Conservation (phyloP, 2,888 invertebrate species). For the Euzetes globulus region DNA sequence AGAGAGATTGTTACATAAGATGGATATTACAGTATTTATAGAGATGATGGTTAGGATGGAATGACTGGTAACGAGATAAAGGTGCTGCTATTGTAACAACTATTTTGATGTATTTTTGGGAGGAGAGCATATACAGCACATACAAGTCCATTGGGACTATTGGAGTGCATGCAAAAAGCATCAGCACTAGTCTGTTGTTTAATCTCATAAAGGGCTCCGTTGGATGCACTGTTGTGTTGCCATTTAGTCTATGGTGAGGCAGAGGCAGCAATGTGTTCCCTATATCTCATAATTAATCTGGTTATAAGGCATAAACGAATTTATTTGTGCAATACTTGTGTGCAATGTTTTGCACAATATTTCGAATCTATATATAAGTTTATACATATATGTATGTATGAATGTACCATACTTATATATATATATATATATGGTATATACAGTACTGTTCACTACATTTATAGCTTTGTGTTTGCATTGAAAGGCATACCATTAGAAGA, state of each 20-base stretch:
- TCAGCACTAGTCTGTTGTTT: slow-evolving; percentile 10
- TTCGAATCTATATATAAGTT: slow-evolving; percentile 23
- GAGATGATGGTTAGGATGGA: slow-evolving; percentile 14
- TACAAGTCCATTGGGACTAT: slow-evolving; percentile 7
- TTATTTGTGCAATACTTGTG: slow-evolving; percentile 21
- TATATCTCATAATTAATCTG: slow-evolving; percentile 26
- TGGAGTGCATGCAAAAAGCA: slow-evolving; percentile 16
- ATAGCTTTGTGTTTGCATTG: slow-evolving; percentile 27
- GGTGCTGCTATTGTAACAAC: slow-evolving; percentile 18
- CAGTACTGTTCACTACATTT: slow-evolving; percentile 13
- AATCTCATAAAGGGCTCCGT: slow-evolving; percentile 20
- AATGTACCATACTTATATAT: not conserved
- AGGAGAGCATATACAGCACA: slow-evolving; percentile 5
- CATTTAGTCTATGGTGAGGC: not conserved
- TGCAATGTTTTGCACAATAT: slow-evolving; percentile 10
- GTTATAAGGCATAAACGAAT: slow-evolving; percentile 27
- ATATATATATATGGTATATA: not conserved
- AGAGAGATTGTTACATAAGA: not conserved
- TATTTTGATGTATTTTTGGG: slow-evolving; percentile 19
- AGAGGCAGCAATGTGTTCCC: slow-evolving; percentile 1
- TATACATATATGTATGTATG: not conserved
- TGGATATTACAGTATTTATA: not conserved
- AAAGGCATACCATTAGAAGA: slow-evolving; percentile 26
- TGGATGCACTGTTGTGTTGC: slow-evolving; percentile 1
- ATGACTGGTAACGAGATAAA: slow-evolving; percentile 15